Base-by-base conservation (phyloP, 2,888 invertebrate species). In the Pediacus dermestoides region DNA sequence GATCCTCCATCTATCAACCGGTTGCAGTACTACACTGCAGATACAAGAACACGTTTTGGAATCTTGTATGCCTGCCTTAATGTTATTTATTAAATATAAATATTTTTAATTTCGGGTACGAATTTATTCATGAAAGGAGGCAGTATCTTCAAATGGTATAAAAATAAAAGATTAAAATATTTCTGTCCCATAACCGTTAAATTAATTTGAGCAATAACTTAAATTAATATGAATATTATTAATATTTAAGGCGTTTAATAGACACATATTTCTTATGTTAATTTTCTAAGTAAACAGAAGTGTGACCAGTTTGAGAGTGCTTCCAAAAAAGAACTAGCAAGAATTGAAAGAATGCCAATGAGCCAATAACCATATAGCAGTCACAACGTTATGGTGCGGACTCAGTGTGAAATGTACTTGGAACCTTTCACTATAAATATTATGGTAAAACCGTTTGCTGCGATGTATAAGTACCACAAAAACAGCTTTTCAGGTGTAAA, bases 251-350 rank as follows among this genome's bases (percentile, higher is more conserved):
- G 43, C 40, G 38, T 46, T 13, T 48, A 49, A 37, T 36, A 40
- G 44, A 42, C 49, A 43, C 53, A 54, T 53, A 51, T 44, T 46
- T 57, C 44, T 42, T 42, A 45, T 46, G 48, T 38, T 51, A 50
- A 55, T 53, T 53, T 51, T 41, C 23, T 40, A 50, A 54, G 53
- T 50, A 50, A 44, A 53, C 51, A 54, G 51, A 53, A 51, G 51
- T 53, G 52, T 46, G 52, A 43, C 42, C 42, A 26, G 34, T 38
- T 34, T 28, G 2, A 23, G n/a, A n/a, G 18, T 13, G 13, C 28
- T 13, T 13, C 28, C 9, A 14, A 30, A 16, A 22, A 16, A 18
- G 22, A 33, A 33, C 21, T 7, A 22, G 22, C 13, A 8, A 3
- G 28, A 11, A 28, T 3, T 14, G 10, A 28, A 28, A 28, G 28